Evolutionary conservation across 64 coral and sea anemone genomes (phyloP).

Genomic region (Cladopsammia gracilis): DNA sequence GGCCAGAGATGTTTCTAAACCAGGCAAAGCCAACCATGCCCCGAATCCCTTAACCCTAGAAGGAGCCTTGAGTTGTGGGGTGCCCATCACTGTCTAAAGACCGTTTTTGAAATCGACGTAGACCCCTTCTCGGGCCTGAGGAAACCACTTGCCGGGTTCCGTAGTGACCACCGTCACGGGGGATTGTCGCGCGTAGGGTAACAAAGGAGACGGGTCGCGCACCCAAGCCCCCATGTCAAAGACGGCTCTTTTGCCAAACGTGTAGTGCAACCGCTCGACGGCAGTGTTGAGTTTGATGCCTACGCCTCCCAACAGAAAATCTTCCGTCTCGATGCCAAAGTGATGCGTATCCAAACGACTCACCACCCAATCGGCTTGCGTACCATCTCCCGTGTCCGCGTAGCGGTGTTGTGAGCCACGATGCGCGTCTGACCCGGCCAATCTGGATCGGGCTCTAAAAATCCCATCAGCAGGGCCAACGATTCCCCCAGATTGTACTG

Average conservation of each 20-base stretch:
- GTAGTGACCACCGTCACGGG: too few relatives aligned
- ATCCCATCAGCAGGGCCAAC: constrained; percentile 14
- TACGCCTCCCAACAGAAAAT: neutral
- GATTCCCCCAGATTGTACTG: neutral
- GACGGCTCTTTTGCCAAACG: neutral
- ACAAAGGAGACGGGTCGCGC: neutral
- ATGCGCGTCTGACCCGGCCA: neutral
- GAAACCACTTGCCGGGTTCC: too few relatives aligned
- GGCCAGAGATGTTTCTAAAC: too few relatives aligned
- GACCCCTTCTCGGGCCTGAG: too few relatives aligned
- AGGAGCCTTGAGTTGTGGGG: too few relatives aligned
- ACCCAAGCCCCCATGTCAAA: constrained; percentile 19
- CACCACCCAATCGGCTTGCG: neutral
- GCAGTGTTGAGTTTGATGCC: neutral
- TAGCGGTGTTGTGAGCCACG: neutral
- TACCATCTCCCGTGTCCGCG: neutral
- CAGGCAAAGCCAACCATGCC: too few relatives aligned
- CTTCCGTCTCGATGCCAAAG: neutral
- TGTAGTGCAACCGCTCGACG: neutral
- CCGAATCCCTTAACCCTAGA: too few relatives aligned
- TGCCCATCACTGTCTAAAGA: too few relatives aligned
- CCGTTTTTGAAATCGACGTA: too few relatives aligned
- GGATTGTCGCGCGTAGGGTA: neutral
- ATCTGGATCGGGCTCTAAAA: neutral
- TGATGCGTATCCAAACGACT: neutral